Evolutionary conservation across 2,888 invertebrate genomes (phyloP).

Genomic region (Nineta flava): DNA sequence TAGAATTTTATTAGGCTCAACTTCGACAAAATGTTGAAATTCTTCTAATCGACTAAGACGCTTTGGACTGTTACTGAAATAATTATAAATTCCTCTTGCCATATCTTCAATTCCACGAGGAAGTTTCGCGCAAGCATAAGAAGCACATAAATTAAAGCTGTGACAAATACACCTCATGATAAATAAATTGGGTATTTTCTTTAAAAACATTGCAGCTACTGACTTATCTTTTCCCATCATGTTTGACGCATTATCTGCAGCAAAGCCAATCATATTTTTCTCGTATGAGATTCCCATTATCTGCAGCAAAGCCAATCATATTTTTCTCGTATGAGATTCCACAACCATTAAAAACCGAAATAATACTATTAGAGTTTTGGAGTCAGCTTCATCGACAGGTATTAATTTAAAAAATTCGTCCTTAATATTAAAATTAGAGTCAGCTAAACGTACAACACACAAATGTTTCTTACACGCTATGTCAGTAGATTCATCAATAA

Average conservation of each 20-base stretch:
- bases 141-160: conserved; percentile 16
- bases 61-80: conserved; percentile 18
- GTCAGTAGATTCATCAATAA: conserved; percentile 12
- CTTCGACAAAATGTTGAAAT: conserved; percentile 15
- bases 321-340: too few relatives aligned
- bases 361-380: too few relatives aligned
- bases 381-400: too few relatives aligned
- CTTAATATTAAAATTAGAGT: conserved; percentile 10
- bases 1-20: conserved; percentile 15
- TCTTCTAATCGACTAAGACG: conserved; percentile 14
- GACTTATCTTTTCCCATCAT: conserved; percentile 19
- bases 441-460: conserved; percentile 11
- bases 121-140: conserved; percentile 17
- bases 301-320: too few relatives aligned
- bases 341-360: too few relatives aligned
- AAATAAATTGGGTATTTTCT: conserved; percentile 17
- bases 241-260: conserved; percentile 19
- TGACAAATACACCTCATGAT: conserved; percentile 21
- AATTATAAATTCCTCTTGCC: conserved; percentile 16
- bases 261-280: conserved; percentile 19
- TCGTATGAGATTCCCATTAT: conserved; percentile 17
- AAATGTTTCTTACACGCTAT: conserved; percentile 8
- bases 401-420: too few relatives aligned
- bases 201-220: conserved; percentile 15
- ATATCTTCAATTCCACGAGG: conserved; percentile 17